phyloP scores from a whole-genome alignment of 2,113 vertebrate species.

The Sclerurus mexicanus region DNA sequence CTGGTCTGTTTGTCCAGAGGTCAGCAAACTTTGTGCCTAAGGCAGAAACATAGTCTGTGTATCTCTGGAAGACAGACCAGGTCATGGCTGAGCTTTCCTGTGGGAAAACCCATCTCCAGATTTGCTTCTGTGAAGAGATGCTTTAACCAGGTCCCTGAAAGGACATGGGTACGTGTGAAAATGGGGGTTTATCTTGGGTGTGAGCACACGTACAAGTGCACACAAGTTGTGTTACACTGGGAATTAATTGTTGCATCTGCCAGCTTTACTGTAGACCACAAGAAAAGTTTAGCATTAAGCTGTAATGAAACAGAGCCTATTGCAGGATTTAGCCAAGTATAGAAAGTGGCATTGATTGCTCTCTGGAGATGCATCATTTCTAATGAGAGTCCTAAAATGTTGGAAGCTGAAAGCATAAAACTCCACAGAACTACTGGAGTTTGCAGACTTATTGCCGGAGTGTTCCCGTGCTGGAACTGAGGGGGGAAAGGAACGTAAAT shows the following conservation, averaged over 20 bases:
- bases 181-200: background rate
- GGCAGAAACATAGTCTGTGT: background rate
- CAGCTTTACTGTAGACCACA: background rate
- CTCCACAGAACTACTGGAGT: constrained; percentile 40
- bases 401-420: constrained; percentile 44
- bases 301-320: background rate
- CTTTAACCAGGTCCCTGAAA: background rate
- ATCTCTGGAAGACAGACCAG: background rate
- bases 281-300: background rate
- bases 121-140: background rate
- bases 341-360: constrained; percentile 45
- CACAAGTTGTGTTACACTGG: fast-evolving
- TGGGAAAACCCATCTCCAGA: background rate
- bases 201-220: background rate
- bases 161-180: background rate
- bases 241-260: background rate
- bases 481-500: constrained; percentile 11
- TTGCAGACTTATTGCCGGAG: constrained; percentile 48
- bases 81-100: background rate
- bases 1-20: background rate
- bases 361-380: constrained; percentile 36
- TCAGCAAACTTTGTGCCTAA: background rate
- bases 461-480: background rate
- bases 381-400: constrained; percentile 60
- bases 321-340: constrained; percentile 21